Conservation (phyloP, 2,113 vertebrate species). For the Scatophagus argus region DNA sequence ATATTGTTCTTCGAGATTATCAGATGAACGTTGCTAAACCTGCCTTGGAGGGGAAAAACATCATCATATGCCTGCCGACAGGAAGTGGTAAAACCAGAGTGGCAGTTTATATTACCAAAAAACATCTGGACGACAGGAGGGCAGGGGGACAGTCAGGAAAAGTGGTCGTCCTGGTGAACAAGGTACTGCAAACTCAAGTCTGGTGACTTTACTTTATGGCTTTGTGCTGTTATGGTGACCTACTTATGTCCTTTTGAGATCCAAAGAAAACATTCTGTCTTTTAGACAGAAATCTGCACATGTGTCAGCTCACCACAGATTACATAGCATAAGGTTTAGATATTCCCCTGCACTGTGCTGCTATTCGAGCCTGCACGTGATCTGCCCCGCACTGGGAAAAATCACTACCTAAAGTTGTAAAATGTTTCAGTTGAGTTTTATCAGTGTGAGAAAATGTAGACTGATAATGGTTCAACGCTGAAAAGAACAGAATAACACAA, state of each 20-base stretch:
- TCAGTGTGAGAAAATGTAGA: constrained; percentile 10
- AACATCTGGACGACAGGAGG: constrained; percentile 90
- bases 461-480: not conserved
- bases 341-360: constrained; percentile 42
- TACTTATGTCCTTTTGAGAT: constrained; percentile 29
- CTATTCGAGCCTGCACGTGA: constrained; percentile 33
- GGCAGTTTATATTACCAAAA: constrained; percentile 92
- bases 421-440: not conserved
- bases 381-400: constrained; percentile 21
- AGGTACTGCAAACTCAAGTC: constrained; percentile 83
- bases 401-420: constrained; percentile 12
- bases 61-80: constrained; percentile 96
- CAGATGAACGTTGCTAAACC: constrained; percentile 92
- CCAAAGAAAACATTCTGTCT: constrained; percentile 53
- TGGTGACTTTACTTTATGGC: constrained; percentile 8
- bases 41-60: constrained; percentile 92
- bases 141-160: constrained; percentile 82
- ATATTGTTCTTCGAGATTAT: constrained; percentile 91
- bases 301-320: constrained; percentile 64
- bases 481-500: constrained; percentile 16
- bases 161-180: constrained; percentile 95
- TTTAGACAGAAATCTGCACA: constrained; percentile 38
- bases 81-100: constrained; percentile 98
- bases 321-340: constrained; percentile 47
- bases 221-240: constrained; percentile 42